phyloP scores from a whole-genome alignment of 1,140 invertebrate species.

The Platyura marginata region DNA sequence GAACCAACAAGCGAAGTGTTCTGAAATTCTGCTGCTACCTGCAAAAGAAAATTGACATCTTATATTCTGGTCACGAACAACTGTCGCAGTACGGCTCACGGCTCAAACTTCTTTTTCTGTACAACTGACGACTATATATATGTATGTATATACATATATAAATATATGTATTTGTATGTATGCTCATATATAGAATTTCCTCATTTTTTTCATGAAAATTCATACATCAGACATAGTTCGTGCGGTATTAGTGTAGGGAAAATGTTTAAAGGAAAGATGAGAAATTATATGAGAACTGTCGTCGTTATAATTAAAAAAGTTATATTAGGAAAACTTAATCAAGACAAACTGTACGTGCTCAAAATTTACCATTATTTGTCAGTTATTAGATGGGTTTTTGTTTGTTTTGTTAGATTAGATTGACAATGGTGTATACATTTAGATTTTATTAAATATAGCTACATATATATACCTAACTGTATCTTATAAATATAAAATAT shows the following conservation, averaged over 20 bases:
- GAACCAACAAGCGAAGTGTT: neutral
- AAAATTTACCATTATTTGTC: constrained; percentile 1
- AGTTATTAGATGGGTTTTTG: neutral
- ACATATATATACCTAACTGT: no score
- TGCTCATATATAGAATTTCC: neutral
- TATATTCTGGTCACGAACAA: constrained; percentile 1
- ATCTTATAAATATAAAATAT: no score
- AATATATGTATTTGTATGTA: no score
- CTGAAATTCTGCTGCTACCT: neutral
- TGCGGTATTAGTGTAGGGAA: neutral
- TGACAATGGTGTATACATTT: no score
- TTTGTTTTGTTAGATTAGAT: no score
- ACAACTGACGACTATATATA: no score
- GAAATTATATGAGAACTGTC: constrained; percentile 2
- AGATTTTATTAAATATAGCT: no score
- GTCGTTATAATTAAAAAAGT: constrained; percentile 3
- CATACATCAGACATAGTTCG: neutral
- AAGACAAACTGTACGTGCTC: constrained; percentile 2
- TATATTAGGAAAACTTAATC: constrained; percentile 2
- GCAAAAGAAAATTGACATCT: neutral
- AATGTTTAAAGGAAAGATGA: no score
- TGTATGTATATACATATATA: no score
- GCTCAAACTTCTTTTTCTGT: neutral
- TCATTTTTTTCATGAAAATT: neutral
- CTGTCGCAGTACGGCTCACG: constrained; percentile 1